A percentile compares a stretch with the other conserved stretches of the same genome.
phyloP scores from a whole-genome alignment of 2,888 invertebrate species.

The Thymelicus sylvestris region DNA sequence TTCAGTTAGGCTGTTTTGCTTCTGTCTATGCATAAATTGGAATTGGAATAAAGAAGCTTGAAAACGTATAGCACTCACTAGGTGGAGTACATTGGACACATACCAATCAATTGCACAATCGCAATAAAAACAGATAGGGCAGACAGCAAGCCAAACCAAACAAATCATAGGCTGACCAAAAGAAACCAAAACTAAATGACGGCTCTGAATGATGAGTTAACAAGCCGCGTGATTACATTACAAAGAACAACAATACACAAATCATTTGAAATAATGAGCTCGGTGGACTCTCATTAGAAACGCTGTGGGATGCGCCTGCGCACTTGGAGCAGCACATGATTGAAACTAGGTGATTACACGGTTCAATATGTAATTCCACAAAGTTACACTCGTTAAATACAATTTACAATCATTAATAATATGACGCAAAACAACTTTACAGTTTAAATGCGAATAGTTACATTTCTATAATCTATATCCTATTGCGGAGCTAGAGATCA shows the following conservation, averaged over 20 bases:
- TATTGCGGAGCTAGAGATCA: too few relatives aligned
- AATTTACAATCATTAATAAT: neutral
- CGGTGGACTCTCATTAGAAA: slow-evolving; percentile 27
- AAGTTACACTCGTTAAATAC: neutral
- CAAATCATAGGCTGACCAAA: slow-evolving; percentile 12
- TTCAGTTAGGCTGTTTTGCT: too few relatives aligned
- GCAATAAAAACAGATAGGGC: neutral
- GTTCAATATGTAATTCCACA: slow-evolving; percentile 6
- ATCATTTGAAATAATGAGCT: slow-evolving; percentile 45
- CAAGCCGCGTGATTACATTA: slow-evolving; percentile 37
- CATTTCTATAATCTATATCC: too few relatives aligned
- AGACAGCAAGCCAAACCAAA: neutral
- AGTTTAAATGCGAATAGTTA: too few relatives aligned
- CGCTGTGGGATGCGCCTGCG: slow-evolving; percentile 30
- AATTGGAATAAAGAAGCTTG: too few relatives aligned
- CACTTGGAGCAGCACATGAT: slow-evolving; percentile 16
- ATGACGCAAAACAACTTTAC: too few relatives aligned
- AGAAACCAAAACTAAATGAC: slow-evolving; percentile 20
- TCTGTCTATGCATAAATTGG: too few relatives aligned
- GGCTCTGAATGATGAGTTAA: slow-evolving; percentile 30
- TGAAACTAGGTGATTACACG: slow-evolving; percentile 28
- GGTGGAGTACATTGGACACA: too few relatives aligned
- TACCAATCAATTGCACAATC: neutral
- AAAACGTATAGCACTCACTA: too few relatives aligned
- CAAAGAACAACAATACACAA: slow-evolving; percentile 41